These are phyloP conservation scores for Drosophila hydei DNA, from an alignment of 1,140 invertebrate genomes.

Conservation along the genomic window DNA sequence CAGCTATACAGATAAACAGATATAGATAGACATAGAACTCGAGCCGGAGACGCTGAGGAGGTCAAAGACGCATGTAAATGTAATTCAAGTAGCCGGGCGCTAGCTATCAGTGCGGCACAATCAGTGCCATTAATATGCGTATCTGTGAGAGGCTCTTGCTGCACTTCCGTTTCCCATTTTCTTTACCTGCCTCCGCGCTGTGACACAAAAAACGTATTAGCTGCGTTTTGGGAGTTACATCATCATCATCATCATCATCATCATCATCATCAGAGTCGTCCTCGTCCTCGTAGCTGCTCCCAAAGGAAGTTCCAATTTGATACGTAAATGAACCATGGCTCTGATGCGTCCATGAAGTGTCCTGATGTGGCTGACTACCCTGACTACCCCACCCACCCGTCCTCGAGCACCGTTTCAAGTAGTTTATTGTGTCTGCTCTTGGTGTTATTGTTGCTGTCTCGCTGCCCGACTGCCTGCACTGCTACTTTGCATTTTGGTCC, in stretches of 20 bases:
- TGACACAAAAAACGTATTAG: slow-evolving; percentile 44
- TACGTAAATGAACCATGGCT: slow-evolving; percentile 79
- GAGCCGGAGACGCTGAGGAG: not conserved
- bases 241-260: slow-evolving; percentile 22
- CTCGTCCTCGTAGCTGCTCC: too few relatives aligned
- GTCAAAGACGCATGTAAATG: slow-evolving; percentile 56
- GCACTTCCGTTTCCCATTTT: slow-evolving; percentile 54
- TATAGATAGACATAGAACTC: not conserved
- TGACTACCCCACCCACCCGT: too few relatives aligned
- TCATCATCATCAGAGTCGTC: too few relatives aligned
- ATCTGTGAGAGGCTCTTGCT: slow-evolving; percentile 54
- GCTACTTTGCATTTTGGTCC: slow-evolving; percentile 29
- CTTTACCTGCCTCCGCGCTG: slow-evolving; percentile 20
- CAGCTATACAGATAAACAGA: not conserved
- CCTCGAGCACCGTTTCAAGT: too few relatives aligned
- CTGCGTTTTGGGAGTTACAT: slow-evolving; percentile 64
- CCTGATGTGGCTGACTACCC: slow-evolving; percentile 3
- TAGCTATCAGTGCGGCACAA: slow-evolving; percentile 57
- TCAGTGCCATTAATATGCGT: slow-evolving; percentile 74
- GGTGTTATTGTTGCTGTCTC: not conserved
- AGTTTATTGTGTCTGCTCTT: slow-evolving; percentile 21
- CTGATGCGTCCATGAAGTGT: slow-evolving; percentile 65
- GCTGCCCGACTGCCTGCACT: slow-evolving; percentile 1
- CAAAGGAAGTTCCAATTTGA: slow-evolving; percentile 83
- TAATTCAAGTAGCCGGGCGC: slow-evolving; percentile 67